These are phyloP conservation scores for Gadopsis bispinosus DNA, from an alignment of 2,797 vertebrate species.

Conservation along the genomic window DNA sequence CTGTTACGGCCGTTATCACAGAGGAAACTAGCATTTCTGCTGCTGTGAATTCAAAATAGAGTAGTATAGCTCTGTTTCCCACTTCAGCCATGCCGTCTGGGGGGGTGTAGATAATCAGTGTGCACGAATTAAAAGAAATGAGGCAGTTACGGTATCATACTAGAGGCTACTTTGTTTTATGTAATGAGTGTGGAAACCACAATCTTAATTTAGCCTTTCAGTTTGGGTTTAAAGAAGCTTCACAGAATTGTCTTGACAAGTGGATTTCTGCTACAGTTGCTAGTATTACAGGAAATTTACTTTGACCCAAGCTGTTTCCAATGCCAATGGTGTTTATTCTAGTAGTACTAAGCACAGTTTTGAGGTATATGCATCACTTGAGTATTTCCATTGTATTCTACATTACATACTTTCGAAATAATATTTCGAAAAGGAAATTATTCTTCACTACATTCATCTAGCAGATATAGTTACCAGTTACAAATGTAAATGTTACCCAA, in stretches of 20 bases:
- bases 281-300: conserved; percentile 7
- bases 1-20: not conserved
- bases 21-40: not conserved
- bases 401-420: not conserved
- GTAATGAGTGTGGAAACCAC: conserved; percentile 17
- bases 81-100: not conserved
- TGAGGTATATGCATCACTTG: not conserved
- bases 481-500: not conserved
- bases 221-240: conserved; percentile 26
- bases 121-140: not conserved
- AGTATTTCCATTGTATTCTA: not conserved
- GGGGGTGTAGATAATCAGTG: not conserved
- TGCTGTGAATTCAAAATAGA: not conserved
- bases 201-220: conserved; percentile 33
- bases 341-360: not conserved
- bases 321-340: no score
- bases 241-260: conserved; percentile 20
- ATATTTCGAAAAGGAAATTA: not conserved
- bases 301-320: not conserved
- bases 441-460: not conserved
- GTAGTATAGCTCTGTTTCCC: not conserved
- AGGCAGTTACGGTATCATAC: not conserved
- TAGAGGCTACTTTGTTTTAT: conserved; percentile 37
- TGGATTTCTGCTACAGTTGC: conserved; percentile 24
- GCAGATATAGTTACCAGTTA: not conserved